Conservation (phyloP, 2,113 vertebrate species). For the Zosterops japonicus region DNA sequence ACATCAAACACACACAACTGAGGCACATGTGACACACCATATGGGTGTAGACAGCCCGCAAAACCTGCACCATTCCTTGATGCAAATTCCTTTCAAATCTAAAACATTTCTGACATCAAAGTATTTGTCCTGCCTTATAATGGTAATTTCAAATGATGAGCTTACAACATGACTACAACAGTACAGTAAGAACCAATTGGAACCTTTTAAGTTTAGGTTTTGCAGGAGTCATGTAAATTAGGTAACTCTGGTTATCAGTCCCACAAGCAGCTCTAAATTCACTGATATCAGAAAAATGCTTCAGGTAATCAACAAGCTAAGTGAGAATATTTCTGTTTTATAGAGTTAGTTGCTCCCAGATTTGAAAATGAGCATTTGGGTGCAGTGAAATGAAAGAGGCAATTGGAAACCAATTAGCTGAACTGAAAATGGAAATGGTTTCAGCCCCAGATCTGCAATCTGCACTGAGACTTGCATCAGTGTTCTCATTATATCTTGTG, state of each 20-base stretch:
- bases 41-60: neutral
- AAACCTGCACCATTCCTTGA: neutral
- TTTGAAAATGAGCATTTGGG: slow-evolving; percentile 38
- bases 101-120: neutral
- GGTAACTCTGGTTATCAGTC: neutral
- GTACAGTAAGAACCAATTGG: neutral
- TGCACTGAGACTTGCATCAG: neutral
- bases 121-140: neutral
- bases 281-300: neutral
- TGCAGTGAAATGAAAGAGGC: slow-evolving; percentile 7
- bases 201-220: neutral
- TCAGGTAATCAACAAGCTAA: slow-evolving; percentile 17
- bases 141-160: neutral
- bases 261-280: neutral
- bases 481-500: neutral
- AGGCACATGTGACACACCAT: neutral
- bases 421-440: slow-evolving; percentile 27
- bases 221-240: neutral
- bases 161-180: neutral
- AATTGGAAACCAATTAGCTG: slow-evolving; percentile 44
- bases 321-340: slow-evolving; percentile 22
- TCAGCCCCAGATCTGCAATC: slow-evolving; percentile 14
- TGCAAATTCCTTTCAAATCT: neutral
- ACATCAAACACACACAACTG: neutral
- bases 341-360: neutral